Evolutionary conservation across 2,888 invertebrate species (phyloP).

Genomic region (Meganola albula): DNA sequence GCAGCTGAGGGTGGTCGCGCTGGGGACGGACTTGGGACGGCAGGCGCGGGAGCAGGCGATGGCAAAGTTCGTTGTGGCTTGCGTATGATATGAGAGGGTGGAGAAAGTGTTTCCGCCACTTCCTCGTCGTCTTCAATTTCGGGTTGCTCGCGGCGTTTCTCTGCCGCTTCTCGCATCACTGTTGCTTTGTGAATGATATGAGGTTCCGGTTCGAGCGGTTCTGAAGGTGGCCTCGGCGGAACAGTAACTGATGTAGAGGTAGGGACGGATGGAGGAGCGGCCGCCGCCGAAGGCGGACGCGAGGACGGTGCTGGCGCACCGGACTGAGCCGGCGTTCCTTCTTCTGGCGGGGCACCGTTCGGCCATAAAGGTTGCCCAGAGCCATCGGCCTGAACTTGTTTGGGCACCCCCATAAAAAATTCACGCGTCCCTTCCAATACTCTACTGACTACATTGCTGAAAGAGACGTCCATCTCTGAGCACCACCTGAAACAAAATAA

Average conservation of each 20-base stretch:
- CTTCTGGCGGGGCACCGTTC: conserved; percentile 50
- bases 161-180: conserved; percentile 73
- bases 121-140: conserved; percentile 69
- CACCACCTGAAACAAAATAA: conserved; percentile 45
- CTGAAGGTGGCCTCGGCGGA: conserved; percentile 69
- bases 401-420: conserved; percentile 88
- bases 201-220: conserved; percentile 72
- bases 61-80: conserved; percentile 55
- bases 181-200: conserved; percentile 76
- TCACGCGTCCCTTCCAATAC: conserved; percentile 89
- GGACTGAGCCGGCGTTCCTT: conserved; percentile 62
- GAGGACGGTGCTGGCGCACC: conserved; percentile 65
- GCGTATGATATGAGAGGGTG: conserved; percentile 70
- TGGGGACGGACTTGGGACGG: conserved; percentile 54
- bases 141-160: conserved; percentile 63
- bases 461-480: conserved; percentile 83
- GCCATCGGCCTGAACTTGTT: conserved; percentile 63
- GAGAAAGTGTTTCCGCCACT: conserved; percentile 55
- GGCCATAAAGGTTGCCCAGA: conserved; percentile 59
- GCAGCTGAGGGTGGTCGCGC: conserved; percentile 55
- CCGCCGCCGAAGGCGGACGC: conserved; percentile 71
- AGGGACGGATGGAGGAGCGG: conserved; percentile 53
- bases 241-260: conserved; percentile 46
- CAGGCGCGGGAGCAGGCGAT: conserved; percentile 62
- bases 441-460: conserved; percentile 77